These are phyloP conservation scores for Eupithecia inturbata DNA, from an alignment of 2,888 invertebrate genomes.

Conservation along the genomic window DNA sequence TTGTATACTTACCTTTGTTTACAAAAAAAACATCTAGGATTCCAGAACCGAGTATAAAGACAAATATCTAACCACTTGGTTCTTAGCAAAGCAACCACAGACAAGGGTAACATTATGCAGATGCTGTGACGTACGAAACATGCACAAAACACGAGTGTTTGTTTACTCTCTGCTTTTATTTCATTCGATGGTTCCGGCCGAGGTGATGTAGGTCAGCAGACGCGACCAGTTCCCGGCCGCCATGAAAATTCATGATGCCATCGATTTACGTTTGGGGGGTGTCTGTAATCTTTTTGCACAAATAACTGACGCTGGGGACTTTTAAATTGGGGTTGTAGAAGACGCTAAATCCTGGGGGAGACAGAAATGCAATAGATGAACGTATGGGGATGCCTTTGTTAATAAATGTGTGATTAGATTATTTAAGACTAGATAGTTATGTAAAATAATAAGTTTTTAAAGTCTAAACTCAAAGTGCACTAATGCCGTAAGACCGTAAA, in stretches of 20 bases:
- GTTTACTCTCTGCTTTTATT: constrained; percentile 50
- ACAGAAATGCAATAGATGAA: not conserved
- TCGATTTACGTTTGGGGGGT: constrained; percentile 39
- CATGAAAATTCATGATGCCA: constrained; percentile 45
- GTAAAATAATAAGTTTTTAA: not conserved
- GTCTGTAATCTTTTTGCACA: constrained; percentile 34
- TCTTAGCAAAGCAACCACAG: not conserved
- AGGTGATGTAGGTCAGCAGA: constrained; percentile 57
- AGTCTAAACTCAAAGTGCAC: not conserved
- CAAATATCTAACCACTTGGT: not conserved
- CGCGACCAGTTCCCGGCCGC: constrained; percentile 51
- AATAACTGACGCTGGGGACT: constrained; percentile 14
- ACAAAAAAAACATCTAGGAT: not conserved
- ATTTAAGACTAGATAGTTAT: not conserved
- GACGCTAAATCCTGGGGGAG: not conserved
- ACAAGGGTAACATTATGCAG: constrained; percentile 21
- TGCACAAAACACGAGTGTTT: constrained; percentile 51
- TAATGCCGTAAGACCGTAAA: not conserved
- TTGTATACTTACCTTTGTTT: not conserved
- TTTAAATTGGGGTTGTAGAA: constrained; percentile 1
- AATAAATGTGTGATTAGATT: not conserved
- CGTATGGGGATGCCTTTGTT: not conserved
- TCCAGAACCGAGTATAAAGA: not conserved
- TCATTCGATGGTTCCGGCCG: constrained; percentile 52
- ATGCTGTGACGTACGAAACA: constrained; percentile 25